A percentile compares a stretch with the other conserved stretches of the same genome.
Evolutionary conservation across 2,888 invertebrate species (phyloP).

Genomic region (Branchellion lobata): DNA sequence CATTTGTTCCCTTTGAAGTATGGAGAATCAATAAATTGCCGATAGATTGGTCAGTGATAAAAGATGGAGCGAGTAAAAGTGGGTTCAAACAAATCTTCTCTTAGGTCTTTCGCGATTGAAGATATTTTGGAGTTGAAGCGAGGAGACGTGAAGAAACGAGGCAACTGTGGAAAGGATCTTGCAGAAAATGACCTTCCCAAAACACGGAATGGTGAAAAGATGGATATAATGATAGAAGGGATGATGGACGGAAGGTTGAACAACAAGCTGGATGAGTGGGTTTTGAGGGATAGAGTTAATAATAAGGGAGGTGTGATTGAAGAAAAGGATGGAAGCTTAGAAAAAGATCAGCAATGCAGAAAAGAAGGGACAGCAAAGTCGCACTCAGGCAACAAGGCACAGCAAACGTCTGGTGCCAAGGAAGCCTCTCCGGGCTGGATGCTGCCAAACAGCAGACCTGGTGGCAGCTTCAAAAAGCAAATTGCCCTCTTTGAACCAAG

Average conservation of each 20-base stretch:
- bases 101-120: neutral
- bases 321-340: neutral
- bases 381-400: too few relatives aligned
- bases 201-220: neutral
- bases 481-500: too few relatives aligned
- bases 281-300: neutral
- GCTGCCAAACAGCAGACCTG: too few relatives aligned
- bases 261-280: neutral
- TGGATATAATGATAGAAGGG: neutral
- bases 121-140: neutral
- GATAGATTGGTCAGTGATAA: too few relatives aligned
- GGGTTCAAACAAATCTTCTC: neutral
- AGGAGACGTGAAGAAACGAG: neutral
- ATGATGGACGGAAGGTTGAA: neutral
- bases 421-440: too few relatives aligned
- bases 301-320: neutral
- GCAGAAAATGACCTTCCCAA: neutral
- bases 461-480: too few relatives aligned
- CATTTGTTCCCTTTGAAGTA: too few relatives aligned
- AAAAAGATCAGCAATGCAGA: too few relatives aligned
- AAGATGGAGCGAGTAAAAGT: neutral
- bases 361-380: too few relatives aligned
- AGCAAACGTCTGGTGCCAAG: too few relatives aligned
- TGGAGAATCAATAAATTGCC: too few relatives aligned
- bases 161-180: neutral